Percentiles rank a stretch among this genome's conserved stretches.
phyloP scores from a whole-genome alignment of 2,113 vertebrate genomes.

The Thinocorus orbignyianus region DNA sequence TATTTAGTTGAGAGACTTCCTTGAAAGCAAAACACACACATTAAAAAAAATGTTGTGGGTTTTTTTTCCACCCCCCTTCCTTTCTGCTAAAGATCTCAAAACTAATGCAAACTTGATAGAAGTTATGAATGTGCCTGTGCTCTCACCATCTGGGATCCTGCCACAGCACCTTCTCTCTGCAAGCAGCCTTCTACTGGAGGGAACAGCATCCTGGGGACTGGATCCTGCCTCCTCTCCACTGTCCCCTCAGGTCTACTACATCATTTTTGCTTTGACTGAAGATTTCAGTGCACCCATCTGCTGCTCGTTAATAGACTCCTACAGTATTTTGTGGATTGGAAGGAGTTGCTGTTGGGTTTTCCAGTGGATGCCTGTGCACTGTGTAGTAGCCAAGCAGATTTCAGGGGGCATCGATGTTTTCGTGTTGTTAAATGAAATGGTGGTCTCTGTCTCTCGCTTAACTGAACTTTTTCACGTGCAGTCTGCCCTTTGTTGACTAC shows the following conservation, averaged over 20 bases:
- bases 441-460: neutral
- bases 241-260: neutral
- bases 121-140: conserved; percentile 15
- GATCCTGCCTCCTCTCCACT: neutral
- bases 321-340: neutral
- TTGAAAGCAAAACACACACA: conserved; percentile 42
- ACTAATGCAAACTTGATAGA: conserved; percentile 15
- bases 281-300: neutral
- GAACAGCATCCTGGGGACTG: neutral
- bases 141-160: neutral
- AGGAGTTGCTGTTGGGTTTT: neutral
- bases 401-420: neutral
- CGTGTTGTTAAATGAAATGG: neutral
- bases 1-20: conserved; percentile 54
- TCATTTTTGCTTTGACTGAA: neutral
- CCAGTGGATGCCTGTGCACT: neutral
- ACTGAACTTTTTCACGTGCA: neutral
- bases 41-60: neutral
- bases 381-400: neutral
- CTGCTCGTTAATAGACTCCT: neutral
- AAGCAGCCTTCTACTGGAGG: neutral
- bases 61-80: neutral
- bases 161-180: neutral
- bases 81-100: neutral
- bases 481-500: neutral